Evolutionary conservation across 2,888 invertebrate species (phyloP).

Genomic region (Steromphala cineraria): DNA sequence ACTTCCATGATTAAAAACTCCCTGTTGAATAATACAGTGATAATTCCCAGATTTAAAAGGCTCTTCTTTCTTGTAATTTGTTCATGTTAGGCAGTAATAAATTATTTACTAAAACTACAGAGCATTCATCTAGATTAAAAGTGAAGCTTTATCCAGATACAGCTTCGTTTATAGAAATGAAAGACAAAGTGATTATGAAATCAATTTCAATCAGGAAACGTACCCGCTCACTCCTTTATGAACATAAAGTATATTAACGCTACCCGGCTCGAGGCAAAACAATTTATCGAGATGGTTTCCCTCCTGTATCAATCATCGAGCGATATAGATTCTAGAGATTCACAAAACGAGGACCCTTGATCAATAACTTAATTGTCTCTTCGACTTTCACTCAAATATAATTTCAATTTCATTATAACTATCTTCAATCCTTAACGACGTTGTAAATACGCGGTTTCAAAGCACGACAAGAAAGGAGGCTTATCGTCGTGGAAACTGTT

Average conservation of each 20-base stretch:
- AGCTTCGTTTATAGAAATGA: not conserved
- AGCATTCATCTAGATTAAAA: not conserved
- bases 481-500: not conserved
- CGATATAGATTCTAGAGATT: not conserved
- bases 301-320: not conserved
- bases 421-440: no score
- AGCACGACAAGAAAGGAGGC: no score
- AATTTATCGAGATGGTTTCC: not conserved
- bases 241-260: not conserved
- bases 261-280: not conserved
- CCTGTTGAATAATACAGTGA: not conserved
- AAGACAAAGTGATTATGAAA: conserved; percentile 3
- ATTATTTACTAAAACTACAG: not conserved
- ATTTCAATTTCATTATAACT: not conserved
- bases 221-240: not conserved
- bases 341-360: not conserved
- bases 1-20: not conserved
- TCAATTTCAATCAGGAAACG: not conserved
- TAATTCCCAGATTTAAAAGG: not conserved
- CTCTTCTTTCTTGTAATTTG: not conserved
- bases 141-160: not conserved
- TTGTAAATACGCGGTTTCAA: no score
- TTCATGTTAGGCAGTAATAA: not conserved
- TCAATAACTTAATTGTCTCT: not conserved
- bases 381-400: not conserved